Evolutionary conservation across 2,113 vertebrate genomes (phyloP), one percentile per base, ranked within the genome.

Genomic region (Stictonetta naevosa): DNA sequence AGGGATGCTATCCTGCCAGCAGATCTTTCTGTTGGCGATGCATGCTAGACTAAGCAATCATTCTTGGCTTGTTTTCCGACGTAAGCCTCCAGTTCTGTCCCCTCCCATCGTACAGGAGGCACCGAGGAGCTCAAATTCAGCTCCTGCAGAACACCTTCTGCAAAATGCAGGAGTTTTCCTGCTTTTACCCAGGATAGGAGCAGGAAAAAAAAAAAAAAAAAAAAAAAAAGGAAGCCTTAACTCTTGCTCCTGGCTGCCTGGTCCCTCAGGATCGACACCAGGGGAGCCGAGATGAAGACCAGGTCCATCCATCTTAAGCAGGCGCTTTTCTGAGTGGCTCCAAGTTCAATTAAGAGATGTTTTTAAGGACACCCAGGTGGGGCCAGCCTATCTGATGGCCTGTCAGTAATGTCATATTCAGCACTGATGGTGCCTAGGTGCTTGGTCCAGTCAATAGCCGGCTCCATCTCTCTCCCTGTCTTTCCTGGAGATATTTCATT

Each of bases 1-100:
- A 92, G 93, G 73, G 92, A 44, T 66, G 89, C 84, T 89, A 64
- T 92, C 91, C 91, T 95, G 93, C 94, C 94, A 82, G 86, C 86
- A 92, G 56, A 92, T 82, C 95, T 40, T 71, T 62, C 94, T 91
- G 26, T 5, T 84, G 84, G 28, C 78, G 93, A 52, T 75, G 93
- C 69, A 40, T 15, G 74, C 77, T 62, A 53, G 95, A 25, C 91
- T 64, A 42, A 91, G 93, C 83, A 69, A n/a, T 53, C 69, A 48
- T 33, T 68, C 48, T 88, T 91, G 86, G 56, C 77, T 87, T 59
- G 7, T 56, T 93, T 89, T 78, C 44, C 90, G 29, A 46, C 62
- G n/a, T n/a, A 44, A 93, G 8, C 71, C 44, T 80, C 88, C 36
- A 58, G 60, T 71, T 81, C n/a, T 77, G 15, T 15, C 44, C 76